Conservation (phyloP, 2,888 invertebrate species). For the Acanthosepion esculentum region DNA sequence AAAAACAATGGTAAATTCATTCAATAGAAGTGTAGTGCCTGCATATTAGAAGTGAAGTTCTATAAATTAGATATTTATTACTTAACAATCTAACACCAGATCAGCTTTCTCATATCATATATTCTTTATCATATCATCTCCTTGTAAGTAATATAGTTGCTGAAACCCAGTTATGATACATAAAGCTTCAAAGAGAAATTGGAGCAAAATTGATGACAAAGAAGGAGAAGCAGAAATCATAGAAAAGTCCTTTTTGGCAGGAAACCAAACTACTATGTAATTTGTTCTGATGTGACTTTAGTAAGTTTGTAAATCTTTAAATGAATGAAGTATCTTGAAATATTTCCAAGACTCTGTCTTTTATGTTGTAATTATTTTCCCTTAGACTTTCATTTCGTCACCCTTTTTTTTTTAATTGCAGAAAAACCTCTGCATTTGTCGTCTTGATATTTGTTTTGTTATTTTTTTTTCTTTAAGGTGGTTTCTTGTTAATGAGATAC, state of each 20-base stretch:
- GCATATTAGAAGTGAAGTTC: too few species aligned
- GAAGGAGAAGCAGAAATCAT: neutral
- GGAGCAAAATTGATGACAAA: neutral
- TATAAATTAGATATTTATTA: too few species aligned
- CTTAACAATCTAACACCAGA: neutral
- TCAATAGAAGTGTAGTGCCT: too few species aligned
- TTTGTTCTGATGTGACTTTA: neutral
- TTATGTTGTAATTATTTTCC: neutral
- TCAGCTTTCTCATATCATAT: neutral
- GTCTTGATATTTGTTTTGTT: neutral
- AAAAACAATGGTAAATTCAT: too few species aligned
- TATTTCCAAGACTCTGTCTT: neutral
- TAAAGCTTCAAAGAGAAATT: neutral
- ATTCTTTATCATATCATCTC: neutral
- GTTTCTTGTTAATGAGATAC: neutral
- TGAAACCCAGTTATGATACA: neutral
- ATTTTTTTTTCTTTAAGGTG: neutral
- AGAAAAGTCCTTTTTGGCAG: neutral
- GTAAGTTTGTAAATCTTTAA: conserved; percentile 14
- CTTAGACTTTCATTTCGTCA: neutral
- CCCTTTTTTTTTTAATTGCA: neutral
- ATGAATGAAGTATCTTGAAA: neutral
- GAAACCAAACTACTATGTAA: neutral
- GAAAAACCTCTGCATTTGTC: neutral
- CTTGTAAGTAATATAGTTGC: neutral